Base-by-base conservation (phyloP, 2,113 vertebrate genomes). In the Romanogobio albipinnatus region DNA sequence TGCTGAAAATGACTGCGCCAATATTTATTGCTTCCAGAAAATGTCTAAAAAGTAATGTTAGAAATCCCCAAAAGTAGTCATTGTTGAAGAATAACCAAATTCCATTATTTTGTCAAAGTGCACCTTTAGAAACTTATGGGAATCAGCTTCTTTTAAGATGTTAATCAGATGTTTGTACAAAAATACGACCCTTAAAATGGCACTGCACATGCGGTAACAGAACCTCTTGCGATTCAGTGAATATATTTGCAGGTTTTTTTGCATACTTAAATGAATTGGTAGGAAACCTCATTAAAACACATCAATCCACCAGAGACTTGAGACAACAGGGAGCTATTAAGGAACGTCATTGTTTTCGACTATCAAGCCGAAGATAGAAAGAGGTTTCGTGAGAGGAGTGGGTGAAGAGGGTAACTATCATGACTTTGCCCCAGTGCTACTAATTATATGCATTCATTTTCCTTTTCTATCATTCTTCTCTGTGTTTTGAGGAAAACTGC, bases 291-390 rank as follows among this genome's bases (percentile, higher is more conserved):
- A 73, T 45, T 73, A 73, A 73, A 47, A 47, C 22, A 11, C 66
- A 70, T 39, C 17, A 39, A 43, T 39, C 66, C 79, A 82, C 81
- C 43, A 9, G 62, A 49, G 68, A 53, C 58, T 79, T 45, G 19
- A 79, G 33, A 45, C 36, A 79, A 78, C 76, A 53, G 36, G 51
- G 81, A 74, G 22, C 81, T 59, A 24, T 3, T 61, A 58, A 47
- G 17, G 68, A 59, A 59, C 36, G 39, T 6, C 51, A 74, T n/a
- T 61, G 36, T 61, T 62, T 62, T 79, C 13, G 14, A 62, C 76
- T 24, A 26, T 29, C 58, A 79, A 61, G 9, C 56, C 1, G 36
- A 39, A 59, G 26, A 43, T 9, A 22, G 76, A 39, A 43, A 59
- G 19, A 77, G 19, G 58, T 61, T 78, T 43, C 3, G 1, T 24